Base-by-base conservation (phyloP, 2,113 vertebrate genomes). In the Lepidothrix coronata region DNA sequence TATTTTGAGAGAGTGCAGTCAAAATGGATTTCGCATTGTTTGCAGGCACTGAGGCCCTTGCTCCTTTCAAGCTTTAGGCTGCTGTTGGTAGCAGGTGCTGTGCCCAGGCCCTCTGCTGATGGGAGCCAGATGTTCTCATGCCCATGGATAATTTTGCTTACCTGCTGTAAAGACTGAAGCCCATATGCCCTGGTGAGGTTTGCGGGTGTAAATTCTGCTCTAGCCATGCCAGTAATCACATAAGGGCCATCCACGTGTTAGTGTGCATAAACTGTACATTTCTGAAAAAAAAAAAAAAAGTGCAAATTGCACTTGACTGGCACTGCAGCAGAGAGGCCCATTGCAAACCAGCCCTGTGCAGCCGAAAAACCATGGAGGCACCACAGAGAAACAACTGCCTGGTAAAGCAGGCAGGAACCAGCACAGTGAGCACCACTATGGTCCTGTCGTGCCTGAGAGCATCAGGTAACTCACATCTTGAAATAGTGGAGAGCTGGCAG, bases 401-500 rank as follows among this genome's bases (percentile, higher is more conserved):
- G 37, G 52, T 21, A 66, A 66, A 84, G 52, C 68, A 58, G 52
- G 74, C 37, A 67, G 14, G 62, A 65, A 77, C n/a, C 2, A 0
- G 62, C 6, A 0, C 52, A 5, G 5, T 0, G 51, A 58, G 8
- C 51, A 30, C 52, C 14, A 1, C 73, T 39, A 27, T 0, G 1
- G 52, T 55, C 35, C 73, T 2, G 1, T 2, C 6, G 23, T 51
- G 70, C 77, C 77, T 11, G 31, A 20, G 44, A 85, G 84, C 87
- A 19, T 57, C 48, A 28, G 77, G n/a, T 66, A 85, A 24, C 65
- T 61, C 81, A 73, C 94, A 95, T 96, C 95, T 96, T 97, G 96
- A 97, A 96, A 75, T 0, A 68, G 61, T 95, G 91, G 89, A 67
- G 85, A 67, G 58, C 93, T 96, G 95, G 96, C 96, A 72, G 51